Evolutionary conservation across 2,888 invertebrate genomes (phyloP).

Genomic region (Drosophila merina): DNA sequence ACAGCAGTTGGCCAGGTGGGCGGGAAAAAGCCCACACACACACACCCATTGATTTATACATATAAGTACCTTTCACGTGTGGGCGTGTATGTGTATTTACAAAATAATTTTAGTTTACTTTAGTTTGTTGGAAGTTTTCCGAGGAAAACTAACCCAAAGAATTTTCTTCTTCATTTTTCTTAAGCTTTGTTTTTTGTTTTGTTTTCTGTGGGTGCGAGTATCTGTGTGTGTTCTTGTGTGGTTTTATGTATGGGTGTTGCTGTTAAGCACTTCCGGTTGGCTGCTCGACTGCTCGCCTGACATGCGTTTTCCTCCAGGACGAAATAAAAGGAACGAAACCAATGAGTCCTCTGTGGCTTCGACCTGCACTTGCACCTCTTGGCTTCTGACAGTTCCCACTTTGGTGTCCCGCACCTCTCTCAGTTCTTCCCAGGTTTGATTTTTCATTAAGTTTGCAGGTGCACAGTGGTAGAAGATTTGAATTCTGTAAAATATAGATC

Average conservation of each 20-base stretch:
- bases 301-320: conserved; percentile 57
- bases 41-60: conserved; percentile 9
- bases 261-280: conserved; percentile 75
- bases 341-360: conserved; percentile 23
- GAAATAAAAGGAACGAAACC: not conserved
- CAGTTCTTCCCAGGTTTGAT: conserved; percentile 15
- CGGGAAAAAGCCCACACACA: not conserved
- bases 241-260: conserved; percentile 49
- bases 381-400: conserved; percentile 51
- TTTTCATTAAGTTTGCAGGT: conserved; percentile 66
- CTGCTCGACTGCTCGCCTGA: conserved; percentile 59
- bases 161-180: conserved; percentile 19
- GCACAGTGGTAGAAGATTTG: not conserved
- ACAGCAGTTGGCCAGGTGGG: conserved; percentile 39
- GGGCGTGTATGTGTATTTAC: conserved; percentile 43
- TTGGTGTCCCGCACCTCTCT: not conserved
- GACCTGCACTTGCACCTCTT: conserved; percentile 54
- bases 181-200: conserved; percentile 31
- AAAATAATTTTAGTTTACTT: conserved; percentile 66
- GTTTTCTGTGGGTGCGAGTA: not conserved
- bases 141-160: conserved; percentile 32
- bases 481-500: too few species aligned
- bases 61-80: conserved; percentile 17
- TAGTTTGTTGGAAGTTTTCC: conserved; percentile 41
- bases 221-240: conserved; percentile 13